A percentile compares a stretch with the other conserved stretches of the same genome.
These are phyloP conservation scores for Gila orcuttii DNA, from an alignment of 2,113 vertebrate genomes.

Conservation along the genomic window DNA sequence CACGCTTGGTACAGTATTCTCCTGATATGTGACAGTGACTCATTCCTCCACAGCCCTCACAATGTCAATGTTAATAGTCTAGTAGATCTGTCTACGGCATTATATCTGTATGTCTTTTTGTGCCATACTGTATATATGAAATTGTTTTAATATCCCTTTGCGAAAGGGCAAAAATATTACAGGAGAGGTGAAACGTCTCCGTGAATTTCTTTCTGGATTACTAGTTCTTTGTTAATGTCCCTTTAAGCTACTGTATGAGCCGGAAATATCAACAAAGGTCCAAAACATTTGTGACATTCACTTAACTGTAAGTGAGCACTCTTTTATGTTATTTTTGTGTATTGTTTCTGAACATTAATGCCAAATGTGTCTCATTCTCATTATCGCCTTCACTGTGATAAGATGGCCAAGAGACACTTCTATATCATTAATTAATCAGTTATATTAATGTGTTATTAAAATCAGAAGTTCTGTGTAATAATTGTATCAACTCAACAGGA, in stretches of 20 bases:
- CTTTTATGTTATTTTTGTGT: background rate
- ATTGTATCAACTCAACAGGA: conserved; percentile 28
- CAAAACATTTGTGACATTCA: conserved; percentile 46
- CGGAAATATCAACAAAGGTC: conserved; percentile 12
- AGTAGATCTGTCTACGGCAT: background rate
- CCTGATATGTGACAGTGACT: background rate
- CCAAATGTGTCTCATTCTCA: conserved; percentile 12
- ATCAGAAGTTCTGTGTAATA: conserved; percentile 11
- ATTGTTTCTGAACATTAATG: background rate
- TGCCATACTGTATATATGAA: conserved; percentile 51
- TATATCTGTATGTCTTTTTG: conserved; percentile 30
- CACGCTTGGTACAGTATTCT: background rate
- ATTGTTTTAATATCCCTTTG: conserved; percentile 39
- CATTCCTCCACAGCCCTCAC: background rate
- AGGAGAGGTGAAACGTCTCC: background rate
- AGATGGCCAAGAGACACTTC: background rate
- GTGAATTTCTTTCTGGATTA: background rate
- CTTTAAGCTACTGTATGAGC: conserved; percentile 19
- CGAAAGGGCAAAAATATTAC: conserved; percentile 52
- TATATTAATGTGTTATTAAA: conserved; percentile 24
- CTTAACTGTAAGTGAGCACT: conserved; percentile 27
- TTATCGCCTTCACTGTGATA: background rate
- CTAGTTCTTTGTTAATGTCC: conserved; percentile 13
- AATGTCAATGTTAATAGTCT: conserved; percentile 1
- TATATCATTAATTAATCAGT: conserved; percentile 4